Base-by-base conservation (phyloP, 2,797 vertebrate species). In the Mus spretus region DNA sequence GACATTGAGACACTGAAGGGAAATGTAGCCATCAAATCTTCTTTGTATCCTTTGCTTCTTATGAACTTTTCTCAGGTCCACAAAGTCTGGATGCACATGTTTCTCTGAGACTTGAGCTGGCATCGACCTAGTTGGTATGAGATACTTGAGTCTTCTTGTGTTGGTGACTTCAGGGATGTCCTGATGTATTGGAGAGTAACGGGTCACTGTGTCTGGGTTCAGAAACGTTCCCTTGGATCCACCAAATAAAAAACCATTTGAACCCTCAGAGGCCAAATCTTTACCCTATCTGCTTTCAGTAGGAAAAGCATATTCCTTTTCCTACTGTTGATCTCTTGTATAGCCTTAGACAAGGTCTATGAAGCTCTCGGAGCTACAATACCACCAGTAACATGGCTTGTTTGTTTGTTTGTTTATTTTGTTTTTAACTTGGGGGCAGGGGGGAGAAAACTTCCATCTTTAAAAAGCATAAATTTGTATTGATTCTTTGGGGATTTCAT, bases 21-120 rank as follows among this genome's bases (percentile, higher is more conserved):
- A 31, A 34, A 3, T 34, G 20, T 0, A 80, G n/a, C 11, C 44
- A 40, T 0, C 1, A 11, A 50, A 24, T 34, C 50, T 40, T 7
- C 6, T 1, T 14, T 55, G 24, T 81, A 77, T 81, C 84, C 11
- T 19, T 24, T 87, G 65, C 14, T 61, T 90, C 40, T 84, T 22
- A 10, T 8, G 34, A 89, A 37, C 47, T 86, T 70, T 83, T 13
- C 50, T 63, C 22, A 47, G 12, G 7, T 22, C 2, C 40, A 50
- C 47, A 59, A 37, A 61, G 40, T 72, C 53, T 80, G 28, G 24
- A 65, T 89, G 11, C 40, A 24, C 63, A 20, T 0, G 34, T 75
- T 50, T 91, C 93, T 82, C 28, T 82, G 47, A 50, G 40, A n/a
- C 4, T 4, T 50, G 9, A 87, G 50, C 50, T 31, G n/a, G 65